Conservation (phyloP, 2,888 invertebrate species). For the Dynastes hyllus region DNA sequence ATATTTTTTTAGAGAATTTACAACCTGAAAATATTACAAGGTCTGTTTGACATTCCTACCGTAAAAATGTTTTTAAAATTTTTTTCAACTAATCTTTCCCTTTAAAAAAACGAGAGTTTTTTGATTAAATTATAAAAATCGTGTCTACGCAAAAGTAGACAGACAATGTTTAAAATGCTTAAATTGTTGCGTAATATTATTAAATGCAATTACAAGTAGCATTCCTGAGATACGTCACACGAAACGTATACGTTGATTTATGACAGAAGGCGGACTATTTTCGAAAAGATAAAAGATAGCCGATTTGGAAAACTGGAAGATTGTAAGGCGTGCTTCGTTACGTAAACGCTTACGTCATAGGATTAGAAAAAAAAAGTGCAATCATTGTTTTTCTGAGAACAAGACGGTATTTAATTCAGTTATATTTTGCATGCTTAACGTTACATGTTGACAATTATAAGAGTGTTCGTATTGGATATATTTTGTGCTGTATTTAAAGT, state of each 20-base stretch:
- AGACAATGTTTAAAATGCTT: neutral
- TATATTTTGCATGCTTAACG: neutral
- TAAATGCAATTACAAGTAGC: constrained; percentile 21
- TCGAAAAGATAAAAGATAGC: constrained; percentile 14
- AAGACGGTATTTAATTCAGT: neutral
- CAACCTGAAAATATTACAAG: constrained; percentile 13
- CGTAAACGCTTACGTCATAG: neutral
- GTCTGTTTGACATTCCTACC: constrained; percentile 8
- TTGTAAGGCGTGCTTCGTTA: neutral
- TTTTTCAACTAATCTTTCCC: too few relatives aligned
- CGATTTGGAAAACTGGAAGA: constrained; percentile 15
- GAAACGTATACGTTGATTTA: neutral
- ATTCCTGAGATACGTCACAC: neutral
- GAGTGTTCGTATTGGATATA: neutral
- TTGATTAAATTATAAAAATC: constrained; percentile 5
- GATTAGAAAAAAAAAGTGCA: neutral
- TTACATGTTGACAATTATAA: neutral
- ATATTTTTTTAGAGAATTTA: neutral
- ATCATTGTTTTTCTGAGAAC: neutral
- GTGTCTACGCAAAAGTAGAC: constrained; percentile 5
- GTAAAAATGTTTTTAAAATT: too few relatives aligned
- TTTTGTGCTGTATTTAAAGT: too few relatives aligned
- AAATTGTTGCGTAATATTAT: constrained; percentile 28
- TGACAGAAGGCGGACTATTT: neutral
- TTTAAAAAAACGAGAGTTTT: constrained; percentile 2